Conservation (phyloP, 2,113 vertebrate genomes). For the Nesospiza acunhae region DNA sequence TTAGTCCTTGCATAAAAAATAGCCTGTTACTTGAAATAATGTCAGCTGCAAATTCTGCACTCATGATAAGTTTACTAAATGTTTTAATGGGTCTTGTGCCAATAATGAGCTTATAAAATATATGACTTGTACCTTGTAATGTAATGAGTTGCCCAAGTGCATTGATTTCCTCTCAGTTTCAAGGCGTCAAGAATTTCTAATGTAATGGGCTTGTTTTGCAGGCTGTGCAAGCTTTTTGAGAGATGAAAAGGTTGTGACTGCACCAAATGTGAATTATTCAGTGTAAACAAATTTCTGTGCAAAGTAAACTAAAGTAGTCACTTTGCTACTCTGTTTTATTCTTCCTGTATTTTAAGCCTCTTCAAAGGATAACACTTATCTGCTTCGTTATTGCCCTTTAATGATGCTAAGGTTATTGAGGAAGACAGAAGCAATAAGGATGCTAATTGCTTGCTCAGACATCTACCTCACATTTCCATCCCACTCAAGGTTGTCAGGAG, state of each 20-base stretch:
- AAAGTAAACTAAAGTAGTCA: slow-evolving; percentile 59
- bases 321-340: neutral
- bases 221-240: neutral
- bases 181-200: neutral
- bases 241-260: neutral
- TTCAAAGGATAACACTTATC: slow-evolving; percentile 32
- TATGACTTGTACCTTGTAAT: neutral
- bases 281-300: slow-evolving; percentile 21
- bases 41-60: neutral
- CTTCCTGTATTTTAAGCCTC: neutral
- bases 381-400: slow-evolving; percentile 35
- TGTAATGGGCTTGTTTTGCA: neutral
- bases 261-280: neutral
- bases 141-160: neutral
- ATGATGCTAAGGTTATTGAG: slow-evolving; percentile 20
- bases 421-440: slow-evolving; percentile 27
- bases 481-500: neutral
- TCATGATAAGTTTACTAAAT: neutral
- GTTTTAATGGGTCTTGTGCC: neutral
- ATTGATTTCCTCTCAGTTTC: slow-evolving; percentile 33
- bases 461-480: neutral
- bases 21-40: neutral
- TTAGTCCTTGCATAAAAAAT: neutral
- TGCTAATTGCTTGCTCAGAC: neutral
- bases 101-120: neutral